A percentile compares a stretch with the other conserved stretches of the same genome.
Conservation (phyloP, 2,888 invertebrate species). For the Aphelenchoides bicaudatus region DNA sequence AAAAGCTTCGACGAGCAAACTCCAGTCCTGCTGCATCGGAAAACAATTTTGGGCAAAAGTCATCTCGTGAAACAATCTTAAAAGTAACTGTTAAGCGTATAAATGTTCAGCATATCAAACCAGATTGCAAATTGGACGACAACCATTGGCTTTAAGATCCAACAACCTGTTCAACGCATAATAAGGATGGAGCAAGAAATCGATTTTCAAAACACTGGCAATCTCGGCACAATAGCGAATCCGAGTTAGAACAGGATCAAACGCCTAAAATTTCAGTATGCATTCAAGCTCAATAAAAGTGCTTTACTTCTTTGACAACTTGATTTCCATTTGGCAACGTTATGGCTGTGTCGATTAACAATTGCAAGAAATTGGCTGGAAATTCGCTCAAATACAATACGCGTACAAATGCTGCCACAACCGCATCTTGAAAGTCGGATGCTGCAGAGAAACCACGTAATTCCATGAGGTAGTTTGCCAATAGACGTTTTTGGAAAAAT, state of each 20-base stretch:
- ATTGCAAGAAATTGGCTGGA: neutral
- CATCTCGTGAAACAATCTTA: slow-evolving; percentile 31
- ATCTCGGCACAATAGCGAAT: slow-evolving; percentile 24
- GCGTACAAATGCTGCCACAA: slow-evolving; percentile 6
- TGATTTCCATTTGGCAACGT: neutral
- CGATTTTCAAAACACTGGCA: slow-evolving; percentile 12
- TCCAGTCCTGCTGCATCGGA: slow-evolving; percentile 74
- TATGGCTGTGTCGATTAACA: neutral
- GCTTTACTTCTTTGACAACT: neutral
- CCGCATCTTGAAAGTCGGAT: slow-evolving; percentile 2
- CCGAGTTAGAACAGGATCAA: slow-evolving; percentile 40
- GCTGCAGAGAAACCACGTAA: slow-evolving; percentile 9
- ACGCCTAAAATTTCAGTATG: slow-evolving; percentile 27
- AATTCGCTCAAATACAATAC: neutral
- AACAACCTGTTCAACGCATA: slow-evolving; percentile 22
- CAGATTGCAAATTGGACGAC: slow-evolving; percentile 36
- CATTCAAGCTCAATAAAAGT: slow-evolving; percentile 13
- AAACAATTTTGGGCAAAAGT: slow-evolving; percentile 31
- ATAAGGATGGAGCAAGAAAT: slow-evolving; percentile 24
- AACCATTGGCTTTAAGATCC: slow-evolving; percentile 23
- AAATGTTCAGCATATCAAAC: slow-evolving; percentile 18
- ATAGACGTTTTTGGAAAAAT: neutral
- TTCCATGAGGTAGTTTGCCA: slow-evolving; percentile 10
- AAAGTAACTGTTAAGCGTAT: slow-evolving; percentile 7
- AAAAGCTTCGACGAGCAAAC: slow-evolving; percentile 76